phyloP scores from a whole-genome alignment of 2,888 invertebrate species.

The Andrena trimmerana region DNA sequence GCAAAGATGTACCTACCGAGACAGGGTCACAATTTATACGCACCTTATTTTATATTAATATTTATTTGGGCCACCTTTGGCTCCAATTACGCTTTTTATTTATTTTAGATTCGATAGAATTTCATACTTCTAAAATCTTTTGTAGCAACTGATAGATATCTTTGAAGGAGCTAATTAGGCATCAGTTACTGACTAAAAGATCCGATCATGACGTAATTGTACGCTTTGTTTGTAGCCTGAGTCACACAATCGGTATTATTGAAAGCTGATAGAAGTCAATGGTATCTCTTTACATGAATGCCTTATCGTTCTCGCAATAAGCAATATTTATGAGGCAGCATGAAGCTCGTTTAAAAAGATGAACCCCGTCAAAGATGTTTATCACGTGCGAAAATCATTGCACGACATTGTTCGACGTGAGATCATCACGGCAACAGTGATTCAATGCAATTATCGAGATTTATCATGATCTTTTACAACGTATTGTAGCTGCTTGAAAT shows the following conservation, averaged over 20 bases:
- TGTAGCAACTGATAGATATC: neutral
- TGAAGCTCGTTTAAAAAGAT: neutral
- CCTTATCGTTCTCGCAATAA: neutral
- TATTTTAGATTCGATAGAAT: too few relatives aligned
- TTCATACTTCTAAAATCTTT: neutral
- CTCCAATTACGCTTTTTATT: too few relatives aligned
- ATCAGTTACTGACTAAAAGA: neutral
- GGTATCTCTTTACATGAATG: neutral
- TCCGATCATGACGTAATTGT: neutral
- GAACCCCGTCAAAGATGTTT: slow-evolving; percentile 4
- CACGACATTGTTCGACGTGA: neutral
- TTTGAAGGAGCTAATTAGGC: neutral
- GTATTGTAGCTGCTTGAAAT: neutral
- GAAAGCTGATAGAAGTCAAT: neutral
- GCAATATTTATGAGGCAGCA: neutral
- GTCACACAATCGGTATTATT: neutral
- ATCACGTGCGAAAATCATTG: neutral
- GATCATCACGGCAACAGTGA: neutral
- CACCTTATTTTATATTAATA: too few relatives aligned
- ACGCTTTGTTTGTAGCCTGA: neutral
- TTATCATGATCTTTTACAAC: neutral
- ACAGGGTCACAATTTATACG: neutral
- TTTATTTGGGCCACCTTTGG: too few relatives aligned
- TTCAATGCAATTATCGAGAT: neutral
- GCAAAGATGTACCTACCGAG: too few relatives aligned